Evolutionary conservation across 2,797 vertebrate species (phyloP), one percentile per base, ranked within the genome.

Genomic region (Macroramphosus scolopax): DNA sequence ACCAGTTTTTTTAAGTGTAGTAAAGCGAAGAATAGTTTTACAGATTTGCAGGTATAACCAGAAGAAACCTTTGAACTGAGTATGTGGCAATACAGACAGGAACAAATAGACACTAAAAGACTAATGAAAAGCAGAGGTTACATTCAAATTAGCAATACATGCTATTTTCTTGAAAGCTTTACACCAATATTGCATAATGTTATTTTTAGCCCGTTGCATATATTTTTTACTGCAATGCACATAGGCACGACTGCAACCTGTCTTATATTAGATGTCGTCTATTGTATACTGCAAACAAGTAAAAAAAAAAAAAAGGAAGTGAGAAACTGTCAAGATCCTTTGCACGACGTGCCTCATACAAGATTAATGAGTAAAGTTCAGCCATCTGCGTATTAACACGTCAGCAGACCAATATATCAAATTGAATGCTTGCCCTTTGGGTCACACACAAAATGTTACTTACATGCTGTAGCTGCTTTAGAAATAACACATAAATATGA

Each of bases 391-490:
- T 2, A 64, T 44, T 3, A 64, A 82, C 75, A 80, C 78, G 75
- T 84, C 78, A 78, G 61, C 75, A 68, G 39, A 35, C 37, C 66
- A 24, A 1, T 20, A 3, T 2, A 54, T 50, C 48, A 56, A 5
- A 11, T 53, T 15, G 31, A 48, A 48, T 14, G 28, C 18, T 6
- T 2, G 1, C 30, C 17, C 25, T 0, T 1, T 0, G 2, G 17
- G 6, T 17, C 8, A 14, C 5, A 2, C 8, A 16, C 26, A 16
- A 1, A 4, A 0, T 22, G 11, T 2, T 38, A 89, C 88, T 90
- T 77, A 90, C 89, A 69, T 74, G 68, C 8, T 85, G 82, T 22
- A 89, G 35, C 41, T 60, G 51, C 38, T 68, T 79, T 0, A 85
- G 38, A 44, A 87, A 72, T 12, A 84, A 34, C 66, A 81, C 1